Base-by-base conservation (phyloP, 2,797 vertebrate species). In the Danionella dracula region DNA sequence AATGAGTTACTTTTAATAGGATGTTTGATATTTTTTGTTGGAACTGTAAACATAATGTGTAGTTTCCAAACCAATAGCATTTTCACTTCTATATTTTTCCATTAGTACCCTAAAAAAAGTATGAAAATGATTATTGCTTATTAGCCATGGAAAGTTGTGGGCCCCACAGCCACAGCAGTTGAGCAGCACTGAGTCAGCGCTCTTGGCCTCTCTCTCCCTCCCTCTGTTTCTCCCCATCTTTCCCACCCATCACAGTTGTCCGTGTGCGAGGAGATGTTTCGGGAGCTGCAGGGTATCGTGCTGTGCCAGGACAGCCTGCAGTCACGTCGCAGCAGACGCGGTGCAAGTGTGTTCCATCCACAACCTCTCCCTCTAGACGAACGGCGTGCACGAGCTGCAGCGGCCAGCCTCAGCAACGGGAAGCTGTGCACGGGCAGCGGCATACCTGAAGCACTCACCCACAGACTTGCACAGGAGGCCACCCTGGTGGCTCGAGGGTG, bases 231-330 rank as follows among this genome's bases (percentile, higher is more conserved):
- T 27, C 6, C 6, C 23, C n/a, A n/a, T 27, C 23, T 27, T 6
- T 27, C 3, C 61, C 71, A 17, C 66, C 11, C 49, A 56, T 74
- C 64, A 58, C 86, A 99, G 96, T 90, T 96, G 85, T 96, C 96
- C 1, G 87, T 94, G 78, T 99, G 97, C 74, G 94, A 96, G 79
- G 96, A 99, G 86, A 98, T 99, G 97, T 86, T 94, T 72, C 90
- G 90, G 1, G 97, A 99, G 85, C 86, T 99, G 64, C 93, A 93
- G 58, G 94, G 92, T 76, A 98, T 98, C 79, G 88, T 99, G 77
- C 81, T 95, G 78, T 99, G 97, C 78, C 93, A 90, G 63, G 94
- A 99, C 89, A 94, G 89, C 85, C 86, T 93, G 72, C 92, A 93
- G 75, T 90, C 93, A 38, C 90, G 90, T 27, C 90, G 94, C 61